phyloP scores from a whole-genome alignment of 2,888 invertebrate species.

The Polyploca ridens region DNA sequence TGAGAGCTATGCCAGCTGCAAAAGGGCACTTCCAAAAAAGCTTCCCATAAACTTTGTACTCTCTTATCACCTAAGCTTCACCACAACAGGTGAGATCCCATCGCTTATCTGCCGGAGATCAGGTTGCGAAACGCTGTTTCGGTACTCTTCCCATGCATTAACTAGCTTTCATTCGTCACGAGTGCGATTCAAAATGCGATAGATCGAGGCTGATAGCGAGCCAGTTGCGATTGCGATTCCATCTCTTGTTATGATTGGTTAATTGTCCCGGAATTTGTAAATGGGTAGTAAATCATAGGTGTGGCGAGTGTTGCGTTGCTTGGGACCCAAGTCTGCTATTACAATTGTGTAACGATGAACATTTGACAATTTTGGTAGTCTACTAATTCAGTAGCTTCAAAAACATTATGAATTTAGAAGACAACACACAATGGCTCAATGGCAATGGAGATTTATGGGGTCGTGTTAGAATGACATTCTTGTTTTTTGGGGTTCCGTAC shows the following conservation, averaged over 20 bases:
- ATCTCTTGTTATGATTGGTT: constrained; percentile 16
- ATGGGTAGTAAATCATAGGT: neutral
- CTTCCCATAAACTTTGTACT: neutral
- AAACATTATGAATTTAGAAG: too few species aligned
- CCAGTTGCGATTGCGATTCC: constrained; percentile 38
- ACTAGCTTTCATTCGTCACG: constrained; percentile 42
- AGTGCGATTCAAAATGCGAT: constrained; percentile 1
- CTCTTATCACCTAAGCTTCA: neutral
- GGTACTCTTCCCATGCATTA: constrained; percentile 54
- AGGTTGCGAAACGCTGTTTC: constrained; percentile 44
- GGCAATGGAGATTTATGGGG: too few species aligned
- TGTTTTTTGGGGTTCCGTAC: too few species aligned
- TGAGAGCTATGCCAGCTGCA: too few species aligned
- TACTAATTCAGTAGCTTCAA: too few species aligned
- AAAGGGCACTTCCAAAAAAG: too few species aligned
- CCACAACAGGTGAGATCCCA: constrained; percentile 23
- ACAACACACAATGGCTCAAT: too few species aligned
- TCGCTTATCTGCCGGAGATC: constrained; percentile 37
- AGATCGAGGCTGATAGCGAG: constrained; percentile 41
- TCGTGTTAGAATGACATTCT: too few species aligned
- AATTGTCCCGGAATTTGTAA: neutral
- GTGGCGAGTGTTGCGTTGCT: neutral
- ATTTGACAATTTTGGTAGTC: too few species aligned
- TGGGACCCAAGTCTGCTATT: neutral
- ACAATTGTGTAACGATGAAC: too few species aligned